A percentile compares a stretch with the other conserved stretches of the same genome.
Conservation (phyloP, 2,113 vertebrate species). For the Suricata suricatta region DNA sequence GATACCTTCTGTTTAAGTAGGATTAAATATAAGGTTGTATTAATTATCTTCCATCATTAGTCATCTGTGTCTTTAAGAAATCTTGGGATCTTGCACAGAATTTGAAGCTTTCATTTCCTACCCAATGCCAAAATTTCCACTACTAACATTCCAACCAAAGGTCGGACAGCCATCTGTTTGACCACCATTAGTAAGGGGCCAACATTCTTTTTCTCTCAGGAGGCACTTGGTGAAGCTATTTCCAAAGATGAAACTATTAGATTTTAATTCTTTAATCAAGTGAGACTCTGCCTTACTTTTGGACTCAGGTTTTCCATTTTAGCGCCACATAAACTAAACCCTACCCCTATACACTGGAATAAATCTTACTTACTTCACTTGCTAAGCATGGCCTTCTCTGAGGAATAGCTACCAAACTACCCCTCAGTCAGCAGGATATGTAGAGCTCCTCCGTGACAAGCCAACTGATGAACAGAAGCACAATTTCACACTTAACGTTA, state of each 20-base stretch:
- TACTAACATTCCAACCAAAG: neutral
- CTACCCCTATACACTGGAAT: neutral
- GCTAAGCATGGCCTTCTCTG: neutral
- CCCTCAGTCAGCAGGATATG: neutral
- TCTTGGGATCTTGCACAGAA: neutral
- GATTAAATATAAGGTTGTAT: neutral
- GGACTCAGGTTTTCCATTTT: constrained; percentile 1
- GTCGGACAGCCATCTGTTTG: neutral
- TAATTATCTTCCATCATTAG: neutral
- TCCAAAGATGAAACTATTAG: neutral
- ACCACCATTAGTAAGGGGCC: neutral
- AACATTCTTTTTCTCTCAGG: neutral
- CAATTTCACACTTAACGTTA: neutral
- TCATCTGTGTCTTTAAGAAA: neutral
- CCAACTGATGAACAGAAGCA: neutral
- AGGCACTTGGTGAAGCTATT: neutral
- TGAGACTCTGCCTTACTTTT: neutral
- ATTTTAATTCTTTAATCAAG: neutral
- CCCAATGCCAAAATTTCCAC: neutral
- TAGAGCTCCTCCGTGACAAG: neutral
- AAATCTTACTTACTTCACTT: neutral
- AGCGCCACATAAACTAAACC: neutral
- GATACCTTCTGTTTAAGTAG: neutral
- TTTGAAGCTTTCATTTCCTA: neutral
- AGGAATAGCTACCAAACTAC: neutral